Conservation (phyloP, 2,888 invertebrate species). For the Notodonta ziczac region DNA sequence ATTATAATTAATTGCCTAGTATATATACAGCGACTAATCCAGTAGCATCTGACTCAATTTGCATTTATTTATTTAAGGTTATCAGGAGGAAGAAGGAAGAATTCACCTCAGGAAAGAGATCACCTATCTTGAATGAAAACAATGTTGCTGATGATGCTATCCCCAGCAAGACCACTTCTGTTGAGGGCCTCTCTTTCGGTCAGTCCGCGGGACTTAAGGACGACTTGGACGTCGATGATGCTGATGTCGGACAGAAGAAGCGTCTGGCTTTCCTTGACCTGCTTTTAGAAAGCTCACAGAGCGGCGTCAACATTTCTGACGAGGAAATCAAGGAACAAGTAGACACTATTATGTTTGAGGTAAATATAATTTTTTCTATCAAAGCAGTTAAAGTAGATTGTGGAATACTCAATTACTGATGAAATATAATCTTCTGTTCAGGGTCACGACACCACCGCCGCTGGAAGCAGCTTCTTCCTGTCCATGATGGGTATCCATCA, state of each 20-base stretch:
- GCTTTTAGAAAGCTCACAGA: constrained; percentile 90
- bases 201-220: constrained; percentile 90
- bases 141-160: constrained; percentile 47
- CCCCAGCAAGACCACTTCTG: constrained; percentile 65
- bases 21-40: neutral
- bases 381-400: neutral
- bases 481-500: constrained; percentile 90
- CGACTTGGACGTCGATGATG: constrained; percentile 91
- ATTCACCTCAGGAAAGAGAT: constrained; percentile 86
- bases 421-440: constrained; percentile 41
- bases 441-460: constrained; percentile 93
- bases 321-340: constrained; percentile 93
- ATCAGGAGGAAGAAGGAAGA: constrained; percentile 91
- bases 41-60: neutral
- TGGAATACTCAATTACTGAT: constrained; percentile 16
- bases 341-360: constrained; percentile 95
- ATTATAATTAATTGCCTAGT: constrained; percentile 19
- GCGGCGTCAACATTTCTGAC: constrained; percentile 88
- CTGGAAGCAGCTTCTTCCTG: constrained; percentile 92
- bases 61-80: constrained; percentile 62
- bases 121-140: constrained; percentile 56
- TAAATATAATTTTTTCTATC: constrained; percentile 47
- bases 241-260: constrained; percentile 91
- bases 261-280: constrained; percentile 95
- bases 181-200: constrained; percentile 89